Evolutionary conservation across 1,140 invertebrate genomes (phyloP), one percentile per base, ranked within the genome.

Genomic region (Aphaenogaster floridana): DNA sequence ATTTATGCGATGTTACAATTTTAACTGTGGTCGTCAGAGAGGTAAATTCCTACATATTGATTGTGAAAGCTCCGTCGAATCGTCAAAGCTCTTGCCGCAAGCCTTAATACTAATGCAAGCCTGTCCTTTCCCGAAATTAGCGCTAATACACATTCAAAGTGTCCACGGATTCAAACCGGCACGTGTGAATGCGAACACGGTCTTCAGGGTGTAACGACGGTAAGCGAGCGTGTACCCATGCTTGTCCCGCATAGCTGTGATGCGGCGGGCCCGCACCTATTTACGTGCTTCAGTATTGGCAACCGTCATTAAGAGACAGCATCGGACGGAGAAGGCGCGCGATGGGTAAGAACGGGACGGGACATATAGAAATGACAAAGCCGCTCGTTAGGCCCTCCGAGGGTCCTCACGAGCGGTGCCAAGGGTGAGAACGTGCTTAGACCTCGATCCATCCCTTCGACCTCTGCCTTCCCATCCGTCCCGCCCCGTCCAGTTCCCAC

Each of bases 351-450:
- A 88, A 63, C 66, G 81, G 91, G 86, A 84, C 34, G 86, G 83
- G 83, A 88, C 87, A 87, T 86, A 92, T 88, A 94, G 92, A 93
- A 92, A 95, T 94, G 93, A 94, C 94, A 95, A 94, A 95, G 94
- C 93, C 92, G 93, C 93, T 94, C 94, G 94, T 95, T 94, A 95
- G 94, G 95, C 92, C 93, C 94, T 93, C 93, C 89, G 90, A 95
- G 94, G 93, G 93, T 94, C 94, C 94, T 95, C 94, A 94, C 93
- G 91, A 92, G 91, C 92, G 92, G 91, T 90, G 90, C 93, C 93
- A 94, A 95, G 94, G 94, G 93, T 94, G 94, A 94, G 93, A 95
- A 95, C 94, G 94, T 95, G 94, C 94, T 94, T 94, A 94, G 93
- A 91, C 92, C 92, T 93, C 91, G 88, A 94, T 94, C 94, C 85